A percentile compares a stretch with the other conserved stretches of the same genome.
phyloP scores from a whole-genome alignment of 2,888 invertebrate species.

The Dryadula phaetusa region DNA sequence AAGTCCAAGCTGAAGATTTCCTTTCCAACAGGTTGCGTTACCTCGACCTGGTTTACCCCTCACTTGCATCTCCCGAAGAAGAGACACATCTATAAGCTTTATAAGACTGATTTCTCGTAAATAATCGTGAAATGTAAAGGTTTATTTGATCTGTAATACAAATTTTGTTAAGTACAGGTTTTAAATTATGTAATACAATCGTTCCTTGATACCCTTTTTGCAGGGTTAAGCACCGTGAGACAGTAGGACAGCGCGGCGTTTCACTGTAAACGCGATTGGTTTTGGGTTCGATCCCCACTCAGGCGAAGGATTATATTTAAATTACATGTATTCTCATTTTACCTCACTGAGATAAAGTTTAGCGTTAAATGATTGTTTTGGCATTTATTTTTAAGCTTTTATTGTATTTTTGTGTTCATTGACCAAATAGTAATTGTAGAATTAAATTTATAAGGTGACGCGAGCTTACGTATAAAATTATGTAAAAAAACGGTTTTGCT shows the following conservation, averaged over 20 bases:
- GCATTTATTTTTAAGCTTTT: too few species aligned
- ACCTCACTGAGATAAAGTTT: too few species aligned
- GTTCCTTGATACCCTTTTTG: too few species aligned
- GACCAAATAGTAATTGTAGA: not conserved
- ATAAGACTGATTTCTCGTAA: constrained; percentile 44
- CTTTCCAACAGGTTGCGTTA: constrained; percentile 59
- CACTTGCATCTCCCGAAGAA: constrained; percentile 57
- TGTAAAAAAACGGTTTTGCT: not conserved
- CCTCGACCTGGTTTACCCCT: constrained; percentile 64
- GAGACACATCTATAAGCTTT: constrained; percentile 60
- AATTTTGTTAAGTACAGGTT: not conserved
- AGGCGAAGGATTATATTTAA: too few species aligned
- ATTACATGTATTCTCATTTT: too few species aligned
- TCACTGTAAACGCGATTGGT: too few species aligned
- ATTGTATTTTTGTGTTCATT: not conserved
- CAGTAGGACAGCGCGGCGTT: too few species aligned
- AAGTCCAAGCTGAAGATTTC: constrained; percentile 70
- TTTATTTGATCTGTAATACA: not conserved
- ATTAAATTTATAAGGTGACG: not conserved
- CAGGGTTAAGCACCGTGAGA: too few species aligned
- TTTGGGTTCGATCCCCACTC: too few species aligned
- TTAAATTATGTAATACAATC: not conserved
- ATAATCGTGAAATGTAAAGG: not conserved
- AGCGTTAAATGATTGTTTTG: too few species aligned
- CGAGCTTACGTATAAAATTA: not conserved